Evolutionary conservation across 2,888 invertebrate species (phyloP), one percentile per base, ranked within the genome.

Genomic region (Pterostichus niger): DNA sequence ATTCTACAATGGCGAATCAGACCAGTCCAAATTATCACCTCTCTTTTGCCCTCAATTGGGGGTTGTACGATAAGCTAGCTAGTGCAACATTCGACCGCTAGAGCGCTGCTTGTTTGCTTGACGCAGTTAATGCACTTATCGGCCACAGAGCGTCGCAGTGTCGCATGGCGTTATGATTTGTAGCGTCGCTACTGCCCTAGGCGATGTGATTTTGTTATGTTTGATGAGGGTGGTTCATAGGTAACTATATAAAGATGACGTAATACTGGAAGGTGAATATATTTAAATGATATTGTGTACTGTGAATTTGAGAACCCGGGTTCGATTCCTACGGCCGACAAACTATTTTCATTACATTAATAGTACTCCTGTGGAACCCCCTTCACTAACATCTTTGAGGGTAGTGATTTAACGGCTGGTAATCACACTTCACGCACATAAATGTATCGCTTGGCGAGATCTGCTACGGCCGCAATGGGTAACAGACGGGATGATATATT

Each of bases 61-160:
- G 59, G 59, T 17, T 24, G 24, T 24, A 59, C 31, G 59, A 59
- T 59, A 59, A 59, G 59, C 59, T 59, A 6, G 40, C 40, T 40
- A 40, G 40, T 40, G 40, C 40, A 40, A 7, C 40, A 6, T 49
- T 49, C 49, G 6, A 4, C 49, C 49, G n/a, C 49, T 6, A 64
- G 64, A 33, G 59, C 59, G 24, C 64, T 13, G 15, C 33, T 59
- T 71, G 68, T 71, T 17, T 35, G 35, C 44, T 13, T 44, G 68
- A 17, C 44, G 68, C 68, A 86, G 88, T 87, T 88, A 88, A 88
- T 88, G 85, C 88, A 86, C 87, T 88, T 89, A 89, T 89, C 88
- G 87, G 85, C 85, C 85, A 85, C 84, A 86, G 85, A 84, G 84
- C 84, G 84, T 83, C 84, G 86, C 85, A 84, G 75, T 84, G 87